Evolutionary conservation across 1,140 invertebrate species (phyloP).

Genomic region (Nautilus pompilius): DNA sequence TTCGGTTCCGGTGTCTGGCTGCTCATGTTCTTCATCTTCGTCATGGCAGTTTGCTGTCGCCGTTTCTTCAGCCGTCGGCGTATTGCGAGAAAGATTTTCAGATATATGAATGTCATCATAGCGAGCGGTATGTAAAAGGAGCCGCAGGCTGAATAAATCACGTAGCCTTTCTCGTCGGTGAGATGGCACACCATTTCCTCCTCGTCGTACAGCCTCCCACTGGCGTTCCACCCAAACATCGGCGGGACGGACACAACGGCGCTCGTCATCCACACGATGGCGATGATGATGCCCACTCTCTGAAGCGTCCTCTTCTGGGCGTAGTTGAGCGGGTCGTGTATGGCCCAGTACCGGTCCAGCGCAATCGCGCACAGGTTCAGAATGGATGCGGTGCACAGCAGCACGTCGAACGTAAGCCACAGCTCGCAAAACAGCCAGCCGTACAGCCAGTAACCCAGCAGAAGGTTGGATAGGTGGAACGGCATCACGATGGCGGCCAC

Average conservation of each 20-base stretch:
- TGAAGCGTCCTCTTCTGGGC: constrained; percentile 89
- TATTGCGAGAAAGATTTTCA: constrained; percentile 33
- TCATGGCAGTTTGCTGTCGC: constrained; percentile 11
- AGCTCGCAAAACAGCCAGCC: constrained; percentile 88
- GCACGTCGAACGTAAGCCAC: constrained; percentile 92
- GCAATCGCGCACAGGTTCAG: constrained; percentile 93
- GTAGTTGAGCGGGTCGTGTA: constrained; percentile 95
- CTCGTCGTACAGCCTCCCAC: constrained; percentile 18
- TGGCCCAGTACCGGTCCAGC: constrained; percentile 68
- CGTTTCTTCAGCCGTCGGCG: constrained; percentile 18
- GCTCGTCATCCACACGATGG: constrained; percentile 84
- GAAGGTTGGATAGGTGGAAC: constrained; percentile 89
- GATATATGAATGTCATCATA: constrained; percentile 54
- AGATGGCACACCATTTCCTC: constrained; percentile 35
- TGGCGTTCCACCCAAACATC: constrained; percentile 76
- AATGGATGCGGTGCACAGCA: constrained; percentile 94
- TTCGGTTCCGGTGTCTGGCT: constrained; percentile 6
- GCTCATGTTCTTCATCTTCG: constrained; percentile 6
- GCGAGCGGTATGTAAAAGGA: constrained; percentile 56
- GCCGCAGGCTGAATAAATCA: constrained; percentile 49
- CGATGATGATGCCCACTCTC: constrained; percentile 83
- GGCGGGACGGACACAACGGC: constrained; percentile 90
- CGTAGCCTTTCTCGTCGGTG: constrained; percentile 49
- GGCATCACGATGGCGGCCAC: constrained; percentile 93
- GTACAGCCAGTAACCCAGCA: constrained; percentile 77